Evolutionary conservation across 2,888 invertebrate species (phyloP).

Genomic region (Netelia virgata): DNA sequence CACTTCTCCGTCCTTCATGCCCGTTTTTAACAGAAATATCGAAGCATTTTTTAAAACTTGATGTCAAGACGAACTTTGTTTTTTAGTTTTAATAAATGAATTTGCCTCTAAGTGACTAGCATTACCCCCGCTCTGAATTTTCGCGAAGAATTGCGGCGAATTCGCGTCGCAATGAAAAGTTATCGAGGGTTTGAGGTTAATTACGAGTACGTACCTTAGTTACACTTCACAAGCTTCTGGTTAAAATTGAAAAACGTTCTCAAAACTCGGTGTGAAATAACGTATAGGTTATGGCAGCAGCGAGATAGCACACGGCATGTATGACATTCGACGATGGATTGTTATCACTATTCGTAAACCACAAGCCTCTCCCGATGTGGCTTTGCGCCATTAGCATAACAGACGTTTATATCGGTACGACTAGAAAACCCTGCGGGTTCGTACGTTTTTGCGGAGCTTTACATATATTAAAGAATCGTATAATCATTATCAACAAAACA

Average conservation of each 20-base stretch:
- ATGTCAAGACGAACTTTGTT: neutral
- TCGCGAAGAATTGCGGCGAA: neutral
- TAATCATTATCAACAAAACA: slow-evolving; percentile 76
- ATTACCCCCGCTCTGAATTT: neutral
- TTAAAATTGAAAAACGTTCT: slow-evolving; percentile 10
- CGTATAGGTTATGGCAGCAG: slow-evolving; percentile 37
- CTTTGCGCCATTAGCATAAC: slow-evolving; percentile 68
- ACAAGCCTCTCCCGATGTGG: slow-evolving; percentile 39
- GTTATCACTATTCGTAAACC: slow-evolving; percentile 42
- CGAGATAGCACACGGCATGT: slow-evolving; percentile 17
- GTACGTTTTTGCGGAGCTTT: slow-evolving; percentile 58
- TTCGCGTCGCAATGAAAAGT: neutral
- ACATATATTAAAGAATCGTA: slow-evolving; percentile 76
- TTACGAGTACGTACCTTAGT: neutral
- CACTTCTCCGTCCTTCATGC: neutral
- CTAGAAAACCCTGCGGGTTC: slow-evolving; percentile 53
- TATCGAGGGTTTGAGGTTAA: neutral
- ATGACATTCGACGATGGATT: slow-evolving; percentile 36
- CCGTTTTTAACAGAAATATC: neutral
- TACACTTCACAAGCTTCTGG: neutral
- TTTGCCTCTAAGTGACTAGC: neutral
- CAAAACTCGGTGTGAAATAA: slow-evolving; percentile 21
- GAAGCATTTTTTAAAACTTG: neutral
- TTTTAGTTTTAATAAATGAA: neutral
- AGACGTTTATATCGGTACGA: slow-evolving; percentile 55